Percentiles rank a stretch among this genome's conserved stretches.
Conservation (phyloP, 2,113 vertebrate genomes). For the Mastomys coucha region DNA sequence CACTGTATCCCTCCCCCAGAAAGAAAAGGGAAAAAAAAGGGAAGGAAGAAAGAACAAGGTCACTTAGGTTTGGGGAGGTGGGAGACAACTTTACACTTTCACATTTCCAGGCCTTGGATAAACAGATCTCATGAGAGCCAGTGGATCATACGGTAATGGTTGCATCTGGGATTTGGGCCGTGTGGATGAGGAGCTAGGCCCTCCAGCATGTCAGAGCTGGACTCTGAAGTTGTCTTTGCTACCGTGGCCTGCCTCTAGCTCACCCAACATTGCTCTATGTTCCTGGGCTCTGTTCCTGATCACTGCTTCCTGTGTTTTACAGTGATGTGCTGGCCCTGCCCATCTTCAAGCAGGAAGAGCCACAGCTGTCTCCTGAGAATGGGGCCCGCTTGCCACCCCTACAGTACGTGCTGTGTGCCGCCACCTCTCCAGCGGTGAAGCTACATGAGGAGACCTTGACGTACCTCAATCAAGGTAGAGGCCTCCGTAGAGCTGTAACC, state of each 20-base stretch:
- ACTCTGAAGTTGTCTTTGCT: not conserved
- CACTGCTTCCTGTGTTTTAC: slow-evolving; percentile 73
- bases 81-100: not conserved
- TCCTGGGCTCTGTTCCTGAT: not conserved
- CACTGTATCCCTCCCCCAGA: not conserved
- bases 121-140: not conserved
- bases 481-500: not conserved
- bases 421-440: slow-evolving; percentile 95
- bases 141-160: not conserved
- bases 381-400: slow-evolving; percentile 89
- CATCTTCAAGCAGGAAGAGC: slow-evolving; percentile 94
- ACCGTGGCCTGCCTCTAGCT: fast-evolving
- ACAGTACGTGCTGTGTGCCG: slow-evolving; percentile 93
- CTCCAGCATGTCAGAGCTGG: fast-evolving
- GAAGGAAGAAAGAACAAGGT: not conserved
- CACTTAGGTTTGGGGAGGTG: not conserved
- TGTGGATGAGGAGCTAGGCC: not conserved
- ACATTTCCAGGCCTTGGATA: not conserved
- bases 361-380: slow-evolving; percentile 88
- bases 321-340: slow-evolving; percentile 95
- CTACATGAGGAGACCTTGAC: slow-evolving; percentile 95
- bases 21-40: no score
- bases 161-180: not conserved
- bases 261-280: fast-evolving
- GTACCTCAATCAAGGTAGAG: slow-evolving; percentile 97